These are phyloP conservation scores for Prunella strophiata DNA, from an alignment of 2,797 vertebrate genomes.

Conservation along the genomic window DNA sequence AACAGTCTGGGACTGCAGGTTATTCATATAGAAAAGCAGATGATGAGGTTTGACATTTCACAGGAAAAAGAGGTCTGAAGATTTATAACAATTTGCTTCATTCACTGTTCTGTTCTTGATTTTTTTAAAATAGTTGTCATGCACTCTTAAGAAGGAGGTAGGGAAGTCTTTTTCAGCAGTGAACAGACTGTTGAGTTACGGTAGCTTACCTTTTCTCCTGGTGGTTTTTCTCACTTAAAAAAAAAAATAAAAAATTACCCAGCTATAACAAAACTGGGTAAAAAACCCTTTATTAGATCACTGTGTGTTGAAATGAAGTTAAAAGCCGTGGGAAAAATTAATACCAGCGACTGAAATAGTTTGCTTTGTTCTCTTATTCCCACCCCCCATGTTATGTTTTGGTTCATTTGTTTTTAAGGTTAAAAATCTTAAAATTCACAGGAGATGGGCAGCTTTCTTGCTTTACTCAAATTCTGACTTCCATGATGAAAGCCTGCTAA, in stretches of 20 bases:
- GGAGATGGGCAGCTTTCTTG: neutral
- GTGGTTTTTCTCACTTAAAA: neutral
- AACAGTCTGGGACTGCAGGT: neutral
- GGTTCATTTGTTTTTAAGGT: neutral
- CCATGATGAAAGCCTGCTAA: neutral
- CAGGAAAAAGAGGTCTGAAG: neutral
- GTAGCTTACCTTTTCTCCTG: neutral
- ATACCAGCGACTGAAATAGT: neutral
- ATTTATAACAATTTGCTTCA: neutral
- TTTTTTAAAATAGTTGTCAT: constrained; percentile 9
- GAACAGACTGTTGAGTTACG: neutral
- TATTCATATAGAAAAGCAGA: constrained; percentile 11
- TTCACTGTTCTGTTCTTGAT: neutral
- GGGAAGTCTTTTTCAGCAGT: neutral
- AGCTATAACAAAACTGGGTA: neutral
- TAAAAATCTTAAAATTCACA: neutral
- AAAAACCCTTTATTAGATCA: neutral
- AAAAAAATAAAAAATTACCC: neutral
- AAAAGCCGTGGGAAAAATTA: neutral
- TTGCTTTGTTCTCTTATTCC: neutral
- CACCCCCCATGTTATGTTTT: neutral
- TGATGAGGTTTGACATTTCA: constrained; percentile 27
- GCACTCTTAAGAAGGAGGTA: neutral
- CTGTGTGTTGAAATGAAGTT: neutral
- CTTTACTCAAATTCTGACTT: neutral